Evolutionary conservation across 2,113 vertebrate species (phyloP), one percentile per base, ranked within the genome.

Genomic region (Tachuris rubrigastra): DNA sequence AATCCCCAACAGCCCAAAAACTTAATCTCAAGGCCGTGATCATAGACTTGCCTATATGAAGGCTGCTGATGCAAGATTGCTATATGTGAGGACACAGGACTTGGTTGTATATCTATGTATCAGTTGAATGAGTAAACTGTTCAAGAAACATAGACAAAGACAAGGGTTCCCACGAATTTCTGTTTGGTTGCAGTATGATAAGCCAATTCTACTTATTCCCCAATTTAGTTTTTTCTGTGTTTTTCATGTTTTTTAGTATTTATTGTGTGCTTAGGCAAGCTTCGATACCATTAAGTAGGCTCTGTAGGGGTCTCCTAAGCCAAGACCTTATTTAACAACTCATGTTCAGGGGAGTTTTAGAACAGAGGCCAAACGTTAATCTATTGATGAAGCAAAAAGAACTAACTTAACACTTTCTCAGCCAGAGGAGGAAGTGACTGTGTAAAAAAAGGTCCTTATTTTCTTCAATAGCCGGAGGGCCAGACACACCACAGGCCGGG

Each of bases 81-180:
- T 22, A 0, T 2, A 6, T 1, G 4, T 33, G 46, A 6, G 3
- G 35, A 41, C 21, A 27, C 6, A 12, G 31, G 24, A 49, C 33
- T n/a, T 67, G 12, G 80, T 46, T 28, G 28, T 53, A 25, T 24
- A 30, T 17, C 23, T 62, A 3, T 30, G 23, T 41, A 47, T 33
- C 12, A 39, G 52, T 21, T 89, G 41, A n/a, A 0, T 16, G 44
- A 49, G 24, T 41, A 47, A 74, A 37, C 1, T 5, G 2, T 19
- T 62, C 15, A 23, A 49, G 8, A 60, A 50, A 46, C 15, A 8
- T 4, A 37, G 20, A 37, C 27, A 60, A 37, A 69, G 23, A 41
- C 14, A 37, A 41, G 46, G 15, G 41, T 18, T 74, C 46, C 30
- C 13, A 9, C 10, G 23, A 21, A 31, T 63, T 90, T 65, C 25